A percentile compares a stretch with the other conserved stretches of the same genome.
These are phyloP conservation scores for Sarcophaga carnaria DNA, from an alignment of 2,888 invertebrate species.

Conservation along the genomic window DNA sequence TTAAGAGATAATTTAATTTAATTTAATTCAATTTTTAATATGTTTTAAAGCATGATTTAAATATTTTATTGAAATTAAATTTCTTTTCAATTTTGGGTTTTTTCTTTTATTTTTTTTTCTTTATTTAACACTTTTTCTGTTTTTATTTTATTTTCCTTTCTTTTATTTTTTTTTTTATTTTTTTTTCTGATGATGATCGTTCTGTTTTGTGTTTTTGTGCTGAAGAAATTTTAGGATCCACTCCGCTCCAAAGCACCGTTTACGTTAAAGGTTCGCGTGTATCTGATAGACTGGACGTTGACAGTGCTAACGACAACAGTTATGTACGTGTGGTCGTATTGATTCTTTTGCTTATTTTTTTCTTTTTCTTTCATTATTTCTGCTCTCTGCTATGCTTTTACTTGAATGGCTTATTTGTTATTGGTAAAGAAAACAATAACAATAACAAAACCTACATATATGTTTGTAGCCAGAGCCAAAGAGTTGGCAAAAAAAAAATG, in stretches of 20 bases:
- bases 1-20: no score
- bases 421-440: constrained; percentile 29
- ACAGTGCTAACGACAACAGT: constrained; percentile 66
- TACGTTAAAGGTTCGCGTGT: constrained; percentile 65
- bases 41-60: constrained; percentile 28
- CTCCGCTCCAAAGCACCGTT: constrained; percentile 59
- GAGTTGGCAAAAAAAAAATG: constrained; percentile 45
- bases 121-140: constrained; percentile 4
- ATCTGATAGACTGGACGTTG: constrained; percentile 69
- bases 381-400: constrained; percentile 10
- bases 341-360: constrained; percentile 27
- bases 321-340: constrained; percentile 63
- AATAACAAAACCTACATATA: not conserved
- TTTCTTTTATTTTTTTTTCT: constrained; percentile 30
- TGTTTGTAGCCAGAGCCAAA: no score
- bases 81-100: not conserved
- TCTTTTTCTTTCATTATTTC: constrained; percentile 18
- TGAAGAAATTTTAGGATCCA: constrained; percentile 32
- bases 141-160: not conserved
- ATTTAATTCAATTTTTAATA: constrained; percentile 12
- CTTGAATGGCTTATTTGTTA: constrained; percentile 21
- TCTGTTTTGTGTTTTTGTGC: no score
- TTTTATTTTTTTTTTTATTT: constrained; percentile 15
- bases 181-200: not conserved
- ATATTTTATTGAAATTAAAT: constrained; percentile 16